Percentiles rank a stretch among this genome's conserved stretches.
These are phyloP conservation scores for Hippasteria phrygiana DNA, from an alignment of 53 echinoderm and acorn worm species.

Conservation along the genomic window DNA sequence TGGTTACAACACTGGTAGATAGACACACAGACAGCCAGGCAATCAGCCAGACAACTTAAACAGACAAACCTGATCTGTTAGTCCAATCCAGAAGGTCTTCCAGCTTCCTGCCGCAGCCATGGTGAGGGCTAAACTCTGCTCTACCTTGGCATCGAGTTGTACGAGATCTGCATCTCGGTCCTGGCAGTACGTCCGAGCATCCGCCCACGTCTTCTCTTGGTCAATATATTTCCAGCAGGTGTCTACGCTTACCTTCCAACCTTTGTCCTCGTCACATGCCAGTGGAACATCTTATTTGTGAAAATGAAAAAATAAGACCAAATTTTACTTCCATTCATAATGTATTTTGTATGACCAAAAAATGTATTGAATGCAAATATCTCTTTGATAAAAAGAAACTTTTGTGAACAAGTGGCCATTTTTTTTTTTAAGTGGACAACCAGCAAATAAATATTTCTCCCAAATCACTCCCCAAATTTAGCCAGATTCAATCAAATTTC, in stretches of 20 bases:
- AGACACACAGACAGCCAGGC: not conserved
- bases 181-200: conserved; percentile 77
- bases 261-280: conserved; percentile 84
- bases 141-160: conserved; percentile 48
- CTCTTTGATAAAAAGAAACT: no score
- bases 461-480: no score
- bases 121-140: conserved; percentile 69
- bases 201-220: conserved; percentile 66
- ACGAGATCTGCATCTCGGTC: conserved; percentile 75
- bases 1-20: not conserved
- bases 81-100: conserved; percentile 86
- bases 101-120: conserved; percentile 44
- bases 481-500: no score
- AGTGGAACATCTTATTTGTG: conserved; percentile 61
- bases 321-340: not conserved
- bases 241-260: conserved; percentile 72
- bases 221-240: conserved; percentile 79
- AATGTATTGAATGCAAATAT: no score
- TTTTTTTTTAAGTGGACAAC: no score
- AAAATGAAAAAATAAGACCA: not conserved
- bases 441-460: no score
- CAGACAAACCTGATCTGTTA: conserved; percentile 69
- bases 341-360: no score
- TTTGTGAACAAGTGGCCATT: no score
- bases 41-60: not conserved